Evolutionary conservation across 2,888 invertebrate species (phyloP).

Genomic region (Erebia ligea): DNA sequence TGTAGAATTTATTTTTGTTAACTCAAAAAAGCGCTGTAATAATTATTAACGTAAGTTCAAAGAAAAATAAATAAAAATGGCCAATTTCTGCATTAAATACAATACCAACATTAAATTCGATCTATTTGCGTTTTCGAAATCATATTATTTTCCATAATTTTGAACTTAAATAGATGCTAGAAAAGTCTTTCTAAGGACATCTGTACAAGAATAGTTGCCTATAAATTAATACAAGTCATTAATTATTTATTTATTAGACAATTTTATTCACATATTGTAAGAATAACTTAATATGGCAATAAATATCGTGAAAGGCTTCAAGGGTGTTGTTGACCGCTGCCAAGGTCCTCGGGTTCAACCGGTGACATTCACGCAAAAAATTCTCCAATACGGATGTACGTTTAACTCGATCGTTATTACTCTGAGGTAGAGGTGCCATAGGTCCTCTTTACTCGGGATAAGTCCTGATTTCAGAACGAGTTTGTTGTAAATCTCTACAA

Average conservation of each 20-base stretch:
- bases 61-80: too few relatives aligned
- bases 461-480: neutral
- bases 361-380: constrained; percentile 59
- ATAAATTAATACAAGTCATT: constrained; percentile 18
- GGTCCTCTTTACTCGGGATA: neutral
- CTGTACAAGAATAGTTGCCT: constrained; percentile 2
- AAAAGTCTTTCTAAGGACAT: constrained; percentile 7
- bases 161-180: neutral
- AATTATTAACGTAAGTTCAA: too few relatives aligned
- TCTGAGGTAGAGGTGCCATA: constrained; percentile 28
- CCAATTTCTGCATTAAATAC: too few relatives aligned
- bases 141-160: neutral
- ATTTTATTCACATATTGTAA: constrained; percentile 24
- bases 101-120: too few relatives aligned
- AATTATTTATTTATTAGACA: constrained; percentile 19
- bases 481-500: too few relatives aligned
- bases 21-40: too few relatives aligned
- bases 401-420: constrained; percentile 31
- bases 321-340: constrained; percentile 57
- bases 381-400: constrained; percentile 57
- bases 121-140: neutral
- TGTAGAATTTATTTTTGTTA: too few relatives aligned
- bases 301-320: constrained; percentile 50
- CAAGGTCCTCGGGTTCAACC: constrained; percentile 60
- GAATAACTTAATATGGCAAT: constrained; percentile 22